Evolutionary conservation across 2,888 invertebrate species (phyloP).

Genomic region (Diplolepis rosae): DNA sequence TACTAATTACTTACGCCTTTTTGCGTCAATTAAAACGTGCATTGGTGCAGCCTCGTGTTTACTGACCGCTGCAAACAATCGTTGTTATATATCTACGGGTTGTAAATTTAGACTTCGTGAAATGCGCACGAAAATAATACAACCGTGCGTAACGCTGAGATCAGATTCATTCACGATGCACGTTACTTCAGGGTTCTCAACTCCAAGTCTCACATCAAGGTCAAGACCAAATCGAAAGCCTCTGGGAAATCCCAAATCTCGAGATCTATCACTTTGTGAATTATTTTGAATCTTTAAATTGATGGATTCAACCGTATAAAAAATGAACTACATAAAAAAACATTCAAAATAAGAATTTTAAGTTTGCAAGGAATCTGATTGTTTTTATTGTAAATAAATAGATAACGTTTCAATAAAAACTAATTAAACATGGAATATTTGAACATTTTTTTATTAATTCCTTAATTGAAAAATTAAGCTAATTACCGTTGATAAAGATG

Average conservation of each 20-base stretch:
- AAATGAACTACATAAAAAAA: too few species aligned
- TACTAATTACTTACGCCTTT: conserved; percentile 28
- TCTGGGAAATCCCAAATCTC: background rate
- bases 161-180: conserved; percentile 38
- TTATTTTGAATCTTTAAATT: too few species aligned
- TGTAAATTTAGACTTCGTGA: conserved; percentile 11
- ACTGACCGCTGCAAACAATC: conserved; percentile 17
- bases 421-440: too few species aligned
- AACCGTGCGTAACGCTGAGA: conserved; percentile 4
- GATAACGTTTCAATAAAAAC: too few species aligned
- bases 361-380: too few species aligned
- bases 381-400: too few species aligned
- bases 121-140: conserved; percentile 10
- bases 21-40: conserved; percentile 23
- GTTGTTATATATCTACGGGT: background rate
- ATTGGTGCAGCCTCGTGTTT: background rate
- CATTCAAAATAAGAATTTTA: too few species aligned
- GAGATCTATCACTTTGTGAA: too few species aligned
- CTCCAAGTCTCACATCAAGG: conserved; percentile 23
- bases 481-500: too few species aligned
- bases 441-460: too few species aligned
- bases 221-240: background rate
- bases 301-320: too few species aligned
- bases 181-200: conserved; percentile 43
- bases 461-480: too few species aligned